Evolutionary conservation across 2,113 vertebrate species (phyloP), one percentile per base, ranked within the genome.

Genomic region (Psilopsiagon aymara): DNA sequence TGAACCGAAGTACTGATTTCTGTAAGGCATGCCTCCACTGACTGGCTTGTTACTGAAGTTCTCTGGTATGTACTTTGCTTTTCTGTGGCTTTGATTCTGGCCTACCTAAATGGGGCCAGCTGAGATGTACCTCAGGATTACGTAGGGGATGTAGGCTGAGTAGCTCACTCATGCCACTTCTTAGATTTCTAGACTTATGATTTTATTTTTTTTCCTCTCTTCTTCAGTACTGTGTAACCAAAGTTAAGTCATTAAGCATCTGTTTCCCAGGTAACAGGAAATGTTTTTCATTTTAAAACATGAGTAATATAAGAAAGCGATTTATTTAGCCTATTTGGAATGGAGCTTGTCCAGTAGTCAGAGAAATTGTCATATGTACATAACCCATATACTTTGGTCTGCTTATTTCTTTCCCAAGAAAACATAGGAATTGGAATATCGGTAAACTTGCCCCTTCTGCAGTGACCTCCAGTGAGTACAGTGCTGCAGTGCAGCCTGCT

Each of bases 391-490:
- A 5, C 33, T 55, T 74, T 46, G 25, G 13, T 69, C 29, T 76
- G 39, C 28, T 62, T 37, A 7, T 25, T 64, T 51, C 16, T 63
- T 88, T 60, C 12, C 69, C 66, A 27, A 66, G 64, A 57, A 47
- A 73, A 19, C 1, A 1, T 7, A 29, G 52, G n/a, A 80, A 25
- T 23, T 0, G 3, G 53, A 60, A 3, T 2, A 60, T 39, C 1
- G 4, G 13, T 28, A 8, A 41, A 63, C 21, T 13, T 70, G 51
- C 78, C 27, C 49, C 43, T 75, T 59, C 18, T 24, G 19, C 43
- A 64, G 6, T 37, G 52, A 4, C 33, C 29, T 47, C 15, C 91
- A 37, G 16, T 2, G 13, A 63, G 47, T 53, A 18, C 3, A 6
- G 57, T 64, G 75, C 74, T 74, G 63, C 16, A 9, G 66, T 10